Base-by-base conservation (phyloP, 64 coral and sea anemone species). In the Acropora yongei region DNA sequence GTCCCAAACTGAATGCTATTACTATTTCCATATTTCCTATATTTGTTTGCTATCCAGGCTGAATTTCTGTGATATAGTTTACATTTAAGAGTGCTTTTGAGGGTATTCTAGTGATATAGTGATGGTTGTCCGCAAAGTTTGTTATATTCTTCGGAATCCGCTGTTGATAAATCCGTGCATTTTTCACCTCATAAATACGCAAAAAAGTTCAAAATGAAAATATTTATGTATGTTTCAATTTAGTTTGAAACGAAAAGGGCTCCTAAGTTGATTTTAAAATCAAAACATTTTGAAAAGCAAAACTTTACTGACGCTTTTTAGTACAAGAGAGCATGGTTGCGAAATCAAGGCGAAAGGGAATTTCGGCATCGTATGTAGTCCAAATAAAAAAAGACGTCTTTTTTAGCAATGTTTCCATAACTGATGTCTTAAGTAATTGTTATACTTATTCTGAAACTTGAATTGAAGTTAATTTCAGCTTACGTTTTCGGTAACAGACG, bases 211-310 rank as follows among this genome's bases (percentile, higher is more conserved):
- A 65, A 71, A 49, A 44, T 47, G 72, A 68, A 71, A 85, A 71
- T 85, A 85, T 85, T 85, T 71, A 68, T 71, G 82, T 85, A 42
- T 82, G 65, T 69, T 49, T 85, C 43, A 40, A 71, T 85, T 85
- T 43, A 18, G 7, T 7, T 8, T 85, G 44, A 85, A 14, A 49
- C 13, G 43, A 71, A 68, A 67, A 3, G 82, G 61, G 61, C 20
- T 47, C 18, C 9, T 18, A 43, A 58, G 41, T 42, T 49, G 41
- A 82, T 82, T 63, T 43, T 48, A 55, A 48, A 44, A 72, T 69
- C 44, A 71, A 44, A 44, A 84, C 60, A 84, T n/a, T 19, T 85
- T 13, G 13, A 30, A 30, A 30, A 30, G 30, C 30, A 30, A 30
- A 30, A 30, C 30, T 30, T 30, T 30, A 30, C 30, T 30, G 30